phyloP scores from a whole-genome alignment of 1,140 invertebrate species.

The Gonatopus flavifemur region DNA sequence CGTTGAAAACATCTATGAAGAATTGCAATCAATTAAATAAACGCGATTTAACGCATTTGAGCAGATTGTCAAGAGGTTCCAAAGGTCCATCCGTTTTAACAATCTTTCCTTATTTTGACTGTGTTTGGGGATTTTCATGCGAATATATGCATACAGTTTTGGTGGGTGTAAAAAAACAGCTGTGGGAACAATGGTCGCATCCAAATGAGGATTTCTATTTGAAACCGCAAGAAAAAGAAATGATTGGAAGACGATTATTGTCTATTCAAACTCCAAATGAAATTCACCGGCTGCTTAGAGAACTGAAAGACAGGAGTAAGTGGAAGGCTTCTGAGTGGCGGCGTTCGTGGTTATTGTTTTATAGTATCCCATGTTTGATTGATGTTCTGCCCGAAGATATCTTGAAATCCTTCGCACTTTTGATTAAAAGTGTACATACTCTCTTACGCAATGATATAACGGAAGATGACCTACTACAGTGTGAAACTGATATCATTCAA shows the following conservation, averaged over 20 bases:
- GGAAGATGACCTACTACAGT: conserved; percentile 16
- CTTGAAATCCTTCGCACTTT: conserved; percentile 17
- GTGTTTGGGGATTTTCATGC: conserved; percentile 17
- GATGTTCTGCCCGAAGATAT: conserved; percentile 6
- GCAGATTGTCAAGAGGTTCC: too few species aligned
- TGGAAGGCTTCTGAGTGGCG: conserved; percentile 21
- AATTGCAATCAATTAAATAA: too few species aligned
- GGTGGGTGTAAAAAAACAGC: conserved; percentile 17
- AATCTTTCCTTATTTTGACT: conserved; percentile 17
- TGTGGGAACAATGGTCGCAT: conserved; percentile 17
- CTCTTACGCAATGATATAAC: conserved; percentile 20
- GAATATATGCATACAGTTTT: conserved; percentile 29
- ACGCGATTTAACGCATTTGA: too few species aligned
- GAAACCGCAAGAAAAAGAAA: background rate
- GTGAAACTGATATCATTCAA: conserved; percentile 17
- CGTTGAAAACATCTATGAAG: too few species aligned
- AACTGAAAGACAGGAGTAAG: background rate
- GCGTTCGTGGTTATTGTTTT: conserved; percentile 17
- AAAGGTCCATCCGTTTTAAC: conserved; percentile 19
- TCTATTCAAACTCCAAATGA: conserved; percentile 12
- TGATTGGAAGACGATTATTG: conserved; percentile 8
- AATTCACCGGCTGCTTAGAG: conserved; percentile 15
- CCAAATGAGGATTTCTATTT: background rate
- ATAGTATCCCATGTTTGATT: conserved; percentile 11
- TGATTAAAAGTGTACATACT: conserved; percentile 18